Percentiles rank a stretch among this genome's conserved stretches.
Conservation (phyloP, 2,797 vertebrate species). For the Malurus leucopterus region DNA sequence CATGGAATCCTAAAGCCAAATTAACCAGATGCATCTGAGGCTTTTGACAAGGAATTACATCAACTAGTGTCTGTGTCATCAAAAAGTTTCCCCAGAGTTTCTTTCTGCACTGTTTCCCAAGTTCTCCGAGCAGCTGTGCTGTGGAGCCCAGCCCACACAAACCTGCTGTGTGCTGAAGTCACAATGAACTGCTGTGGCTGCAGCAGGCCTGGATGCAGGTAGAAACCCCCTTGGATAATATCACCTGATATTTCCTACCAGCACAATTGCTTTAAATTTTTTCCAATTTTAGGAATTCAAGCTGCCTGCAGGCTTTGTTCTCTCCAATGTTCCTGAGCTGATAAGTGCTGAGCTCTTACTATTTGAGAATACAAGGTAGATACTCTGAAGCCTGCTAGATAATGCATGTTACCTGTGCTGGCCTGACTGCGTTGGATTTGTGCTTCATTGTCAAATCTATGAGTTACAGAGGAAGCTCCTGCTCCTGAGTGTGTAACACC, state of each 20-base stretch:
- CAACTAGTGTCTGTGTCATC: not conserved
- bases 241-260: not conserved
- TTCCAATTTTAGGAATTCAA: not conserved
- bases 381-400: not conserved
- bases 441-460: not conserved
- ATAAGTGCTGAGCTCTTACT: not conserved
- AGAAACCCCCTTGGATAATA: not conserved
- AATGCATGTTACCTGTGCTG: not conserved
- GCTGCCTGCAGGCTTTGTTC: not conserved
- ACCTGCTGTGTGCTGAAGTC: not conserved
- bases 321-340: not conserved
- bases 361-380: not conserved
- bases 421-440: not conserved
- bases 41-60: not conserved
- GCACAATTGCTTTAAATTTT: not conserved
- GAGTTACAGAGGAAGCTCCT: not conserved
- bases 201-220: not conserved
- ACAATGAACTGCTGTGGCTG: not conserved
- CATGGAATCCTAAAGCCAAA: not conserved
- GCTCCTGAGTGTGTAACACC: not conserved
- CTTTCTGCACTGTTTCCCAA: not conserved
- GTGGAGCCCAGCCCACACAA: not conserved
- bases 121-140: not conserved
- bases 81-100: not conserved
- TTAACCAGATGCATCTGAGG: not conserved